A percentile compares a stretch with the other conserved stretches of the same genome.
phyloP scores from a whole-genome alignment of 2,113 vertebrate species.

The Corythoichthys intestinalis region DNA sequence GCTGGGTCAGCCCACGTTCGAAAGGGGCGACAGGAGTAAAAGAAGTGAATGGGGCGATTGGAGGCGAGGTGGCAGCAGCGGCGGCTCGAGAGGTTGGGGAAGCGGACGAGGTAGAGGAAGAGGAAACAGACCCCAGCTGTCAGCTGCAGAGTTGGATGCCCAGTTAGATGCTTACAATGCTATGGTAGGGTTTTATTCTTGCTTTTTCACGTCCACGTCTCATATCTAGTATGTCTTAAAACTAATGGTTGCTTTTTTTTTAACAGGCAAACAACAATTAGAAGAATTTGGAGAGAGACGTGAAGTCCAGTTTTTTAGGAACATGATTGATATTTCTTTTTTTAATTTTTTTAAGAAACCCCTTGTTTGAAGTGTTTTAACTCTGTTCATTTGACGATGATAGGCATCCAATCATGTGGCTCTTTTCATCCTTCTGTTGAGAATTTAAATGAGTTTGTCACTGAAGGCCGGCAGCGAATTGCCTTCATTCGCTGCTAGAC shows the following conservation, averaged over 20 bases:
- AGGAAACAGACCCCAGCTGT: constrained; percentile 81
- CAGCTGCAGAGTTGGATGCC: constrained; percentile 95
- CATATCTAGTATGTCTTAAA: not conserved
- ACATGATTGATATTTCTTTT: constrained; percentile 3
- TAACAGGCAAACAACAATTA: constrained; percentile 94
- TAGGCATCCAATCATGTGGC: too few relatives aligned
- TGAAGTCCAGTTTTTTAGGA: not conserved
- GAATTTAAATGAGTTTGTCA: too few relatives aligned
- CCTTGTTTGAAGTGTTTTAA: constrained; percentile 63
- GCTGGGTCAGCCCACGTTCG: constrained; percentile 55
- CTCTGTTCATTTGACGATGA: too few relatives aligned
- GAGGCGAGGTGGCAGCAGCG: not conserved
- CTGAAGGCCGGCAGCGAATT: too few relatives aligned
- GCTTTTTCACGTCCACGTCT: not conserved
- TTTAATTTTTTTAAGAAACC: constrained; percentile 59
- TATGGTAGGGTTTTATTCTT: constrained; percentile 68
- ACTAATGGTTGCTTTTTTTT: not conserved
- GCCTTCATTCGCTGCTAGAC: too few relatives aligned
- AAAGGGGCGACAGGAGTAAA: constrained; percentile 24
- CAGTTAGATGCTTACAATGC: constrained; percentile 98
- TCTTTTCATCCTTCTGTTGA: too few relatives aligned
- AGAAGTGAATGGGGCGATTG: constrained; percentile 23
- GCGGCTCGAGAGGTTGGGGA: constrained; percentile 72
- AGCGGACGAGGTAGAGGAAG: constrained; percentile 82
- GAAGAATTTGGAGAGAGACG: constrained; percentile 25